Evolutionary conservation across 2,888 invertebrate genomes (phyloP).

Genomic region (Creontiades dilutus): DNA sequence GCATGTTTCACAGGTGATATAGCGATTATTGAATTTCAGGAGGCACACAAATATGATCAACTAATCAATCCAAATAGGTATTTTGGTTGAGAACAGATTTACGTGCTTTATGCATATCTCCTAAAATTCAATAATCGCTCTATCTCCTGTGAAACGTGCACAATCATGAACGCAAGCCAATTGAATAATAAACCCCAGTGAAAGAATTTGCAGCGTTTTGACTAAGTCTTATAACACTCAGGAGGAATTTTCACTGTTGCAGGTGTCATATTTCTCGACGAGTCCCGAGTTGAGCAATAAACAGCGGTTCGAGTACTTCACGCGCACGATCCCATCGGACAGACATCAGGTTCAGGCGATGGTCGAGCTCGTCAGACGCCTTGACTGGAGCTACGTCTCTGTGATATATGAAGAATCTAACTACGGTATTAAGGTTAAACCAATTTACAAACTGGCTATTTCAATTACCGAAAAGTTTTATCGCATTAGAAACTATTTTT

Average conservation of each 20-base stretch:
- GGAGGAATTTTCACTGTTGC: slow-evolving; percentile 76
- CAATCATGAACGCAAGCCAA: no score
- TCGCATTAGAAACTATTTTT: not conserved
- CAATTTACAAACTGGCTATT: slow-evolving; percentile 64
- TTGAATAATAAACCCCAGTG: no score
- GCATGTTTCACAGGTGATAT: no score
- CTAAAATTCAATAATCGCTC: no score
- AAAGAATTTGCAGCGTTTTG: no score
- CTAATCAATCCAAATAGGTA: no score
- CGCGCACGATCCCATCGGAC: slow-evolving; percentile 95
- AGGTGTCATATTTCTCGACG: slow-evolving; percentile 98
- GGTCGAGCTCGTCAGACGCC: slow-evolving; percentile 92
- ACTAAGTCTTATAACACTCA: no score
- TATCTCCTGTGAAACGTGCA: no score
- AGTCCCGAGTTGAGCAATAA: slow-evolving; percentile 96
- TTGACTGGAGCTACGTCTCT: slow-evolving; percentile 96
- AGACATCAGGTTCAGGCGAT: slow-evolving; percentile 96
- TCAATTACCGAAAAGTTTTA: not conserved
- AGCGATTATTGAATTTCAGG: no score
- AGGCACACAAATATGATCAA: no score
- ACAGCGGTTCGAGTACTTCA: slow-evolving; percentile 95
- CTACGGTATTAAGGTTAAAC: slow-evolving; percentile 92
- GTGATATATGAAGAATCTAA: slow-evolving; percentile 97
- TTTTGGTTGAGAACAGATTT: no score
- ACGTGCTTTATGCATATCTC: no score